Percentiles rank a stretch among this genome's conserved stretches.
Conservation (phyloP, 1,140 invertebrate genomes). For the Amphibalanus amphitrite region DNA sequence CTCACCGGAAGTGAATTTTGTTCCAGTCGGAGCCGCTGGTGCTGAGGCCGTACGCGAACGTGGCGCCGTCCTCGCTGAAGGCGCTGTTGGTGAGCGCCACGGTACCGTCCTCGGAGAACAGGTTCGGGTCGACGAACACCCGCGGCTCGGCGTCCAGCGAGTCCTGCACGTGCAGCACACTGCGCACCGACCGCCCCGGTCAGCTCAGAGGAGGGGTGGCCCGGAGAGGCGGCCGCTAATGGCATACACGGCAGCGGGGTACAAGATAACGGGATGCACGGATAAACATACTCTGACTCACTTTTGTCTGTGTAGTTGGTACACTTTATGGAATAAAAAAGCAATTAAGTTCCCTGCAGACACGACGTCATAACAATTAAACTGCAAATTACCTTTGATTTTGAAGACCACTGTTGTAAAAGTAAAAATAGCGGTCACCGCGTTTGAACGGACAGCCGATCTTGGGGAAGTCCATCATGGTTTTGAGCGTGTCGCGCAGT, state of each 20-base stretch:
- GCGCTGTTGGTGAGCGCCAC: slow-evolving; percentile 54
- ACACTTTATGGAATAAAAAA: too few relatives aligned
- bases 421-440: slow-evolving; percentile 80
- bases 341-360: too few relatives aligned
- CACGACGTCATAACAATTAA: too few relatives aligned
- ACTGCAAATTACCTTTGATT: slow-evolving; percentile 79
- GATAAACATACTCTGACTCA: too few relatives aligned
- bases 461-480: slow-evolving; percentile 92
- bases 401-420: slow-evolving; percentile 86
- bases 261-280: too few relatives aligned
- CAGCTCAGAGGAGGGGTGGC: background rate
- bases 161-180: slow-evolving; percentile 84
- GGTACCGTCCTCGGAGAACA: slow-evolving; percentile 80
- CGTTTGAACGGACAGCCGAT: slow-evolving; percentile 68
- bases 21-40: slow-evolving; percentile 91
- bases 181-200: slow-evolving; percentile 23
- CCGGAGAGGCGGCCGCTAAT: too few relatives aligned
- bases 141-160: slow-evolving; percentile 52
- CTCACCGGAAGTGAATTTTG: slow-evolving; percentile 62
- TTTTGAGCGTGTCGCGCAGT: slow-evolving; percentile 58
- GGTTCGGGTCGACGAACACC: slow-evolving; percentile 93
- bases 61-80: slow-evolving; percentile 81
- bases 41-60: slow-evolving; percentile 79
- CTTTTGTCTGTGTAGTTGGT: too few relatives aligned
- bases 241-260: background rate